phyloP scores from a whole-genome alignment of 2,113 vertebrate genomes.

The Pseudorasbora parva region DNA sequence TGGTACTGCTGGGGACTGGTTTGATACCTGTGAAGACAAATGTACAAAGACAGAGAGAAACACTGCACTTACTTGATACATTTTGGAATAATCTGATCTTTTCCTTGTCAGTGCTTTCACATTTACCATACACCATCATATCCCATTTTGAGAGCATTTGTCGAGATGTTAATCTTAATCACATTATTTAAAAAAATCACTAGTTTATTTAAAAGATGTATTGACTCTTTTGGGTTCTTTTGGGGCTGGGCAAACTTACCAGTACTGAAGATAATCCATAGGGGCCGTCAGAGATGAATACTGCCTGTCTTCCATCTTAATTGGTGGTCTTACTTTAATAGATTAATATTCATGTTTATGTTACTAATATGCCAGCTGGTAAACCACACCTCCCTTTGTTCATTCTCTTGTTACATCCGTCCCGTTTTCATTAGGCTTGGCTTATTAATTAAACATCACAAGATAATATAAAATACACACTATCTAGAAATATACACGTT shows the following conservation, averaged over 20 bases:
- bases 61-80: background rate
- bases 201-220: background rate
- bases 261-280: slow-evolving; percentile 79
- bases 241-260: slow-evolving; percentile 69
- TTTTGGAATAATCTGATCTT: background rate
- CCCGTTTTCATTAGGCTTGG: background rate
- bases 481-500: background rate
- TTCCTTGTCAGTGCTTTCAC: background rate
- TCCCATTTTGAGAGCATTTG: slow-evolving; percentile 6
- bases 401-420: background rate
- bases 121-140: background rate
- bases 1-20: slow-evolving; percentile 68
- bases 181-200: background rate
- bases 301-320: slow-evolving; percentile 77
- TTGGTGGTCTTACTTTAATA: slow-evolving; percentile 70
- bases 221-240: background rate
- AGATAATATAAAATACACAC: background rate
- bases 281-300: slow-evolving; percentile 74
- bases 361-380: slow-evolving; percentile 41
- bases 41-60: background rate
- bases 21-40: slow-evolving; percentile 69
- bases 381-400: slow-evolving; percentile 47
- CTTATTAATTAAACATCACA: background rate
- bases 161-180: background rate
- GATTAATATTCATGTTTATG: slow-evolving; percentile 64